Evolutionary conservation across 1,140 invertebrate genomes (phyloP).

Genomic region (Physella acuta): DNA sequence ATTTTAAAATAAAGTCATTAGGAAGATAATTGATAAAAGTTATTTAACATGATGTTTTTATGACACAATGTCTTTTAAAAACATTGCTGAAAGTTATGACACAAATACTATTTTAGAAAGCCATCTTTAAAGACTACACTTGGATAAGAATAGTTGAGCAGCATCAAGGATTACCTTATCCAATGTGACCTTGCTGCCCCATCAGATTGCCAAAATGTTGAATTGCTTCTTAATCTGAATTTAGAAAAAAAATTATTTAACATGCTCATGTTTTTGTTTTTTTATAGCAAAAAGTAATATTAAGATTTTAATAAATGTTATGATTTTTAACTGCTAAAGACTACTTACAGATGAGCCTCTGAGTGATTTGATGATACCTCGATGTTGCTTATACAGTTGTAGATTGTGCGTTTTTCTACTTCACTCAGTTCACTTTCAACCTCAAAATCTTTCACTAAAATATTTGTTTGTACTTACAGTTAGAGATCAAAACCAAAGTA

Average conservation of each 20-base stretch:
- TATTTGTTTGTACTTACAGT: too few relatives aligned
- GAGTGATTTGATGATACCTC: constrained; percentile 55
- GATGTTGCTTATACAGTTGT: constrained; percentile 45
- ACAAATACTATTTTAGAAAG: too few relatives aligned
- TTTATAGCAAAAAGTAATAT: too few relatives aligned
- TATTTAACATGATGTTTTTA: too few relatives aligned
- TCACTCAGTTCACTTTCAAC: constrained; percentile 38
- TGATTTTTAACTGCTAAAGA: neutral
- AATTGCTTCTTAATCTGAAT: constrained; percentile 2
- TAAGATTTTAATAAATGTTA: neutral
- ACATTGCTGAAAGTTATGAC: too few relatives aligned
- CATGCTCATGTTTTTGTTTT: too few relatives aligned
- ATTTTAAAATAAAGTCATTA: neutral
- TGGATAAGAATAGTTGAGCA: too few relatives aligned
- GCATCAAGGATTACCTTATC: too few relatives aligned
- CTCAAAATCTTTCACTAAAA: constrained; percentile 33
- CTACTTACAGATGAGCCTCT: constrained; percentile 48
- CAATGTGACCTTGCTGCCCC: constrained; percentile 56
- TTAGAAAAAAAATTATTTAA: neutral
- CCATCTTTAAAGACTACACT: too few relatives aligned
- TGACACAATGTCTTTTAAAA: too few relatives aligned
- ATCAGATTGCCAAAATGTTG: constrained; percentile 57
- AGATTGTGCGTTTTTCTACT: constrained; percentile 46
- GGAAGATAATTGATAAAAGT: neutral
- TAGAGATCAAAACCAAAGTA: too few relatives aligned